Conservation (phyloP, 2,113 vertebrate species). For the Zootoca vivipara region DNA sequence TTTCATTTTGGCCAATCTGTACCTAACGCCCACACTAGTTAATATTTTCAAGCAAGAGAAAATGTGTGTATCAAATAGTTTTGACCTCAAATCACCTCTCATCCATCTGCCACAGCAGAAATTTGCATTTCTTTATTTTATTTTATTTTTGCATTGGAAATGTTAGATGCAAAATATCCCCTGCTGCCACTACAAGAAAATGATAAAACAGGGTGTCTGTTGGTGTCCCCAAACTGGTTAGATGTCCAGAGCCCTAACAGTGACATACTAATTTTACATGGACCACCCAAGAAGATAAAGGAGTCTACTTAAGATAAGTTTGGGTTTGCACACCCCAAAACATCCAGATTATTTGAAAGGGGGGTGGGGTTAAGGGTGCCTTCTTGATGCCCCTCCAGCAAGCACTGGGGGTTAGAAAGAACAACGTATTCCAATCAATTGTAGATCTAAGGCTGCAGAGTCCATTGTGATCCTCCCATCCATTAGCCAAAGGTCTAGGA, state of each 20-base stretch:
- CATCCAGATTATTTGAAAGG: no score
- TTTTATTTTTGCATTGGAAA: neutral
- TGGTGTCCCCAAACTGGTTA: neutral
- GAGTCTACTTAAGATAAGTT: neutral
- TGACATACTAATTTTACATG: neutral
- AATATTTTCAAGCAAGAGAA: neutral
- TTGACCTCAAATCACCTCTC: neutral
- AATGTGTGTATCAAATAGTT: conserved; percentile 9
- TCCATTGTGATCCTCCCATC: no score
- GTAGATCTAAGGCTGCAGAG: no score
- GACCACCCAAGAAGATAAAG: neutral
- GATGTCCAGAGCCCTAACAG: neutral
- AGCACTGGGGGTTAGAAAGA: no score
- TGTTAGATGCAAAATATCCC: neutral
- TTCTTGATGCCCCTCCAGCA: no score
- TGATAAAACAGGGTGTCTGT: neutral
- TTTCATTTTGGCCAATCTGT: neutral
- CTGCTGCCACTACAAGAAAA: neutral
- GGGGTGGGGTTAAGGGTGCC: no score
- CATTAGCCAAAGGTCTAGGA: no score
- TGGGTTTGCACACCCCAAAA: no score
- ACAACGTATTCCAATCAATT: no score
- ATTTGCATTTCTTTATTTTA: neutral
- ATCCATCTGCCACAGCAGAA: neutral
- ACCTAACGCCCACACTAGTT: neutral